Conservation (phyloP, 2,888 invertebrate species). For the Coecobrya sp. region DNA sequence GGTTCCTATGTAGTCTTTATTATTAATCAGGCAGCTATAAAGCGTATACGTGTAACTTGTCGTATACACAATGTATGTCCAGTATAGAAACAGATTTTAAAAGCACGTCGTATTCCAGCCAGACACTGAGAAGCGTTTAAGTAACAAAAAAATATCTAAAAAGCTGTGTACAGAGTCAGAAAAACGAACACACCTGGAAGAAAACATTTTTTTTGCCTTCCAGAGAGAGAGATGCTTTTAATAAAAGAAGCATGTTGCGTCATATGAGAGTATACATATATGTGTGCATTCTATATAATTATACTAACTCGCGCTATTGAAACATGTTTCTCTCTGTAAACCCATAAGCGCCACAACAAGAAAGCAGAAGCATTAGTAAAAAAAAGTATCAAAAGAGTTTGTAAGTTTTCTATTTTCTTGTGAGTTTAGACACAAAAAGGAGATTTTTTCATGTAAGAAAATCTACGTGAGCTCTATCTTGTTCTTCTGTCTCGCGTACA, state of each 20-base stretch:
- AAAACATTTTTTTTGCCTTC: constrained; percentile 53
- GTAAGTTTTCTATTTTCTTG: not conserved
- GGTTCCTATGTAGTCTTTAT: constrained; percentile 27
- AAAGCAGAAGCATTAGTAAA: constrained; percentile 67
- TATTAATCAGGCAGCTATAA: constrained; percentile 52
- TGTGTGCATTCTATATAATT: constrained; percentile 10
- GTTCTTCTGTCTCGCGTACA: not conserved
- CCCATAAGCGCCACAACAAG: constrained; percentile 62
- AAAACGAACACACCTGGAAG: constrained; percentile 78
- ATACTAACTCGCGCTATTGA: constrained; percentile 8
- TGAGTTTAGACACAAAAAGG: constrained; percentile 24
- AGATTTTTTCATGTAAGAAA: constrained; percentile 33
- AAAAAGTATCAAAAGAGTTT: constrained; percentile 40
- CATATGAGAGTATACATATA: constrained; percentile 23
- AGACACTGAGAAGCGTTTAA: not conserved
- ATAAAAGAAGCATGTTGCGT: constrained; percentile 64
- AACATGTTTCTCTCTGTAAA: not conserved
- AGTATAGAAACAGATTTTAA: not conserved
- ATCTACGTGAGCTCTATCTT: not conserved
- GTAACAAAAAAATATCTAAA: constrained; percentile 26
- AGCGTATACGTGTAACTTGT: not conserved
- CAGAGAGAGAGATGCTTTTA: constrained; percentile 70
- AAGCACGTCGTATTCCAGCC: constrained; percentile 35
- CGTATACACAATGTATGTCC: not conserved
- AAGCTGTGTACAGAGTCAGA: not conserved